phyloP scores from a whole-genome alignment of 2,888 invertebrate species.

The Ophioninae sp. region DNA sequence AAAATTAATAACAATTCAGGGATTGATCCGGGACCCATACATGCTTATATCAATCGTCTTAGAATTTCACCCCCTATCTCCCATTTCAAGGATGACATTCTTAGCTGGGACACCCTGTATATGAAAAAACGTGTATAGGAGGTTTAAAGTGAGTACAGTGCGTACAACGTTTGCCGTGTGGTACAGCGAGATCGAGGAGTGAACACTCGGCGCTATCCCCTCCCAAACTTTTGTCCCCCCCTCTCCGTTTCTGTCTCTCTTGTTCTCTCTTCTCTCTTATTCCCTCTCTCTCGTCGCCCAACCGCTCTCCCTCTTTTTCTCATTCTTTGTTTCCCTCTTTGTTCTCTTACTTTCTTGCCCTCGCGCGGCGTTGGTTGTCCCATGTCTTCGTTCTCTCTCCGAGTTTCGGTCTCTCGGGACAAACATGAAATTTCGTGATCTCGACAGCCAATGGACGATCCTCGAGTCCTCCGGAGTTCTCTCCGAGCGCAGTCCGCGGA shows the following conservation, averaged over 20 bases:
- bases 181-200: conserved; percentile 24
- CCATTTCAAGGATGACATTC: too few species aligned
- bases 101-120: too few species aligned
- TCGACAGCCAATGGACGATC: conserved; percentile 50
- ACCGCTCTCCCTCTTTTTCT: neutral
- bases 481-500: conserved; percentile 36
- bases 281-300: neutral
- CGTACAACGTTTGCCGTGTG: conserved; percentile 44
- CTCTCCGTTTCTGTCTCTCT: conserved; percentile 4
- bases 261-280: neutral
- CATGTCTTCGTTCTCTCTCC: too few species aligned
- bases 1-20: too few species aligned
- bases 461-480: conserved; percentile 25
- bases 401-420: neutral
- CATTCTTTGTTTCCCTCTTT: too few species aligned
- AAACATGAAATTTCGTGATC: conserved; percentile 25
- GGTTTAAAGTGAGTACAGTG: conserved; percentile 20
- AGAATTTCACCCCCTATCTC: too few species aligned
- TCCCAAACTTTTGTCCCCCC: conserved; percentile 12
- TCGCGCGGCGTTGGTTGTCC: neutral
- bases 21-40: too few species aligned
- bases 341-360: too few species aligned
- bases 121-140: neutral
- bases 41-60: too few species aligned
- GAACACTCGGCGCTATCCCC: conserved; percentile 49